Evolutionary conservation across 2,113 vertebrate genomes (phyloP).

Genomic region (Ibidorhyncha struthersii): DNA sequence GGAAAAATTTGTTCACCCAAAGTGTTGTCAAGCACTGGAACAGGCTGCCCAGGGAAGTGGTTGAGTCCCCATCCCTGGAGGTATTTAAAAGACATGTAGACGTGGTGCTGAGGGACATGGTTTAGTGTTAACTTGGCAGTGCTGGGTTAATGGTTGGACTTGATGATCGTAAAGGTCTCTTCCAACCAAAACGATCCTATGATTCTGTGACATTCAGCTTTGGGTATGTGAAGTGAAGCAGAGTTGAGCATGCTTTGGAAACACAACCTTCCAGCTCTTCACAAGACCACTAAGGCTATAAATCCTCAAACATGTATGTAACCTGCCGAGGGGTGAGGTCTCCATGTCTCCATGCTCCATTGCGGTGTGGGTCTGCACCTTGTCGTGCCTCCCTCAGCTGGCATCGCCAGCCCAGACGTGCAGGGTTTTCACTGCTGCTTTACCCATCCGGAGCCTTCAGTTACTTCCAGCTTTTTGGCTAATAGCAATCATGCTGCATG

Average conservation of each 20-base stretch:
- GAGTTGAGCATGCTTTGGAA: background rate
- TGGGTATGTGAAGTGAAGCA: background rate
- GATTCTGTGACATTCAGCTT: background rate
- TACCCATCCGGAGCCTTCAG: background rate
- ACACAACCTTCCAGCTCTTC: background rate
- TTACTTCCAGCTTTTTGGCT: background rate
- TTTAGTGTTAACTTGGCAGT: background rate
- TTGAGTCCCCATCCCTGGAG: background rate
- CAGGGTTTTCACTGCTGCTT: background rate
- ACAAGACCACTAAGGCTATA: background rate
- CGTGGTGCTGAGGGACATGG: background rate
- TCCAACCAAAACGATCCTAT: background rate
- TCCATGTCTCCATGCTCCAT: fast-evolving
- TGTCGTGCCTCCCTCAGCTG: background rate
- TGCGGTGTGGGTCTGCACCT: too few relatives aligned
- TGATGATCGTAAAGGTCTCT: background rate
- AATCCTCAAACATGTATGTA: too few relatives aligned
- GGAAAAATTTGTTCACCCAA: background rate
- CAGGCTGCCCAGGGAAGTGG: background rate
- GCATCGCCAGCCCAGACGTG: too few relatives aligned
- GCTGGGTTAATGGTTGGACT: background rate
- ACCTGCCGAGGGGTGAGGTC: background rate
- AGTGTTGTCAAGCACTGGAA: background rate
- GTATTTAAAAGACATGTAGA: background rate
- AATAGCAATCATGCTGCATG: background rate